phyloP scores from a whole-genome alignment of 30 jellyfish, hydroid and myxozoan genomes.

The Euphysa ruthae region DNA sequence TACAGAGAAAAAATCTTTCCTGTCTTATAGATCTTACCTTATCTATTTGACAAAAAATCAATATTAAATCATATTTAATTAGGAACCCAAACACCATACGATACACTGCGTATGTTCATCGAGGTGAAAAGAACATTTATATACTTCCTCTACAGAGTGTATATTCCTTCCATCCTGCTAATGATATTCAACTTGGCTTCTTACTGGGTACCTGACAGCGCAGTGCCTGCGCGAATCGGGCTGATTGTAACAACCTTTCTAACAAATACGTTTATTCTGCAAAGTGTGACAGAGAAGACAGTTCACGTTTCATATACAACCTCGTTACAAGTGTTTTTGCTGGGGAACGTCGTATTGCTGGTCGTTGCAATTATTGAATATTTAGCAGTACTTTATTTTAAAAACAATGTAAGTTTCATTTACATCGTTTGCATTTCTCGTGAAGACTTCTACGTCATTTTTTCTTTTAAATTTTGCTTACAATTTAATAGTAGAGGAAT shows the following conservation, averaged over 20 bases:
- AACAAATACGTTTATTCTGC: slow-evolving; percentile 7
- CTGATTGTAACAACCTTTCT: slow-evolving; percentile 6
- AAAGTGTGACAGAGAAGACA: background rate
- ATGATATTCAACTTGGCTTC: background rate
- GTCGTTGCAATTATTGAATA: background rate
- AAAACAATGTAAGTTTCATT: no score
- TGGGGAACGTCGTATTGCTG: background rate
- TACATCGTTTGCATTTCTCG: no score
- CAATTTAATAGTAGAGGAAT: no score
- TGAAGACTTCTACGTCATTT: no score
- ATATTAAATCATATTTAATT: no score
- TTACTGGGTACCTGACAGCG: slow-evolving; percentile 9
- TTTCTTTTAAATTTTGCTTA: no score
- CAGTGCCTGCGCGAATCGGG: slow-evolving; percentile 20
- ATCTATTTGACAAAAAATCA: no score
- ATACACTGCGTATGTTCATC: no score
- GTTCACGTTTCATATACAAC: slow-evolving; percentile 12
- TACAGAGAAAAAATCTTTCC: no score
- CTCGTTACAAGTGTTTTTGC: background rate
- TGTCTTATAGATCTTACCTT: no score
- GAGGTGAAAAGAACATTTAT: no score
- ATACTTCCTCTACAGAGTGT: background rate
- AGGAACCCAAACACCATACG: no score
- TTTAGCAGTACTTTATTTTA: background rate
- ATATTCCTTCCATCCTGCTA: background rate